Evolutionary conservation across 2,888 invertebrate species (phyloP).

Genomic region (Hipparchia semele): DNA sequence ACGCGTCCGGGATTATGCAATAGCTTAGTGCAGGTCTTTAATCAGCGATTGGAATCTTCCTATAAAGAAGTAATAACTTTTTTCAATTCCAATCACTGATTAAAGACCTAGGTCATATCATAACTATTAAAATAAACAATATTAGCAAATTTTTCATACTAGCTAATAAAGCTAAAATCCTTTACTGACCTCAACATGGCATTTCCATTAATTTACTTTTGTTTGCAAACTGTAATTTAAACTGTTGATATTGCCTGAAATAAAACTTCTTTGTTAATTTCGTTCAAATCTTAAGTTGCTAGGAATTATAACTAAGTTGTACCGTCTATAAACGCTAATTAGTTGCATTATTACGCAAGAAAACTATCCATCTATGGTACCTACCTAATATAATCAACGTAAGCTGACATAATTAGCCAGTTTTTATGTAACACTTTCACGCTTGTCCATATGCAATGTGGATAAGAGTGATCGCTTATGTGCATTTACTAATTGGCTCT

Average conservation of each 20-base stretch:
- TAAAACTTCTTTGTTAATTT: background rate
- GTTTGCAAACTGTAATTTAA: too few relatives aligned
- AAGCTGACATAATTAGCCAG: slow-evolving; percentile 38
- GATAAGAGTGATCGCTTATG: slow-evolving; percentile 50
- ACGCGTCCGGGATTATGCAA: too few relatives aligned
- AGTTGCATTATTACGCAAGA: slow-evolving; percentile 20
- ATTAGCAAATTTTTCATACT: too few relatives aligned
- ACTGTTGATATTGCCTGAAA: background rate
- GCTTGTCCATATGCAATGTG: slow-evolving; percentile 42
- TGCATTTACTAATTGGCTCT: slow-evolving; percentile 52
- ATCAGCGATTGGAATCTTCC: too few relatives aligned
- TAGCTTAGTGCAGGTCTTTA: too few relatives aligned
- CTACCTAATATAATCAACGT: slow-evolving; percentile 35
- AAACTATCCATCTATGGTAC: slow-evolving; percentile 35
- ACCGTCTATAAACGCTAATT: background rate
- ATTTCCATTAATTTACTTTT: too few relatives aligned
- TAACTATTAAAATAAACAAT: too few relatives aligned
- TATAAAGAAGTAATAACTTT: too few relatives aligned
- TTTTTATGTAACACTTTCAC: slow-evolving; percentile 49
- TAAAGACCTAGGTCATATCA: too few relatives aligned
- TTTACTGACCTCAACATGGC: too few relatives aligned
- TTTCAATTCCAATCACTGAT: too few relatives aligned
- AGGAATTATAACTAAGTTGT: background rate
- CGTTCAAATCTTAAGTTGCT: background rate
- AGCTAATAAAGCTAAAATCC: too few relatives aligned